Base-by-base conservation (phyloP, 2,113 vertebrate species). In the Corvus cornix region DNA sequence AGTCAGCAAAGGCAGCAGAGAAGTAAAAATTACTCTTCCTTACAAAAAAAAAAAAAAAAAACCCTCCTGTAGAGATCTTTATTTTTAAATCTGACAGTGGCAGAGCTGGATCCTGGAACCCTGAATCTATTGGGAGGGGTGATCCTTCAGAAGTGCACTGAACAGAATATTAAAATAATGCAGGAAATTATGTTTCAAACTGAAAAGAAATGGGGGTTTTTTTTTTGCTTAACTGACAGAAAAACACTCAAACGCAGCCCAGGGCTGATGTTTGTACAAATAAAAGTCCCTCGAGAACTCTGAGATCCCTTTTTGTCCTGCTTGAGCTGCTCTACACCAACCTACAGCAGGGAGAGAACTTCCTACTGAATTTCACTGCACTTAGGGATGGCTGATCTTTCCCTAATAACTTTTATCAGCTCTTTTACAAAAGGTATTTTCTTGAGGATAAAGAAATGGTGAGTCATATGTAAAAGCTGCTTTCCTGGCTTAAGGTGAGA, bases 1-100 rank as follows among this genome's bases (percentile, higher is more conserved):
- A 66, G 77, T 52, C 89, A 92, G 94, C 79, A 93, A 86, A 83
- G 91, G 80, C 74, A 88, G 79, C 79, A 80, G 21, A 91, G 59
- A 70, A 90, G 52, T 46, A 66, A 88, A 70, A 93, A 77, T 66
- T 5, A 9, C 68, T 62, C 55, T 74, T 84, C 48, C 35, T 68
- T 44, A 31, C 20, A 16, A 48, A 7, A 79, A 70, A 82, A 69
- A 11, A 37, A 35, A 35, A 37, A 37, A 37, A 9, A 37, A 37
- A 37, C 37, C 37, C 2, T 9, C 24, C 3, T 10, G 56, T 31
- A 39, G 60, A 67, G 22, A 41, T 72, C 39, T 94, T 80, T 67
- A 31, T 58, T 88, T 95, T 86, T 55, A 90, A 69, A 77, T 67
- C 69, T 80, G 67, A 31, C 39, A 60, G 62, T 44, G 76, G 66